Conservation (phyloP, 2,113 vertebrate species). For the Crotalus horridus region DNA sequence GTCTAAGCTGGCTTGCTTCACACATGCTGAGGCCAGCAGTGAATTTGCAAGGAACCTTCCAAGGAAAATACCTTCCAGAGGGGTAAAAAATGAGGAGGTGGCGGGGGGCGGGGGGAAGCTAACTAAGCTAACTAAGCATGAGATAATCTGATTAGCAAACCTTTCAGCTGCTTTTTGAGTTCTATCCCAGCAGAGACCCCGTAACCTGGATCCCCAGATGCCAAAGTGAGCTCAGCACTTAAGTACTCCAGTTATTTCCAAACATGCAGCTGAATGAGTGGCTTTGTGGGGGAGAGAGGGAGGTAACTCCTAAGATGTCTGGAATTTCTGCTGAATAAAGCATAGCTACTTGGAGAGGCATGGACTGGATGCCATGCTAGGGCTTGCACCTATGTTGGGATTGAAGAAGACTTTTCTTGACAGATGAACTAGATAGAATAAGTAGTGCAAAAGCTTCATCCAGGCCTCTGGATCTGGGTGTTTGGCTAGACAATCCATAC, state of each 20-base stretch:
- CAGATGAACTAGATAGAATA: not conserved
- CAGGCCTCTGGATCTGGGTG: not conserved
- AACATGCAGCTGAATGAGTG: not conserved
- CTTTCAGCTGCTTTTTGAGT: constrained; percentile 51
- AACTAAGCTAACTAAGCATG: constrained; percentile 70
- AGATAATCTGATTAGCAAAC: constrained; percentile 62
- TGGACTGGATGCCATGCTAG: not conserved
- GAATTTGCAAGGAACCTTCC: constrained; percentile 66
- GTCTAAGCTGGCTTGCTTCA: constrained; percentile 60
- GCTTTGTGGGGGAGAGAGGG: not conserved
- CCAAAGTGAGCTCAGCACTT: constrained; percentile 9
- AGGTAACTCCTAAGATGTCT: constrained; percentile 5
- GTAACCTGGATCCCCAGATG: constrained; percentile 13
- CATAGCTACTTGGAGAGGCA: not conserved
- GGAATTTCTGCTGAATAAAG: not conserved
- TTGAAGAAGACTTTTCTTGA: constrained; percentile 8
- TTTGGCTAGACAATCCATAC: not conserved
- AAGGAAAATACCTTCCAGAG: constrained; percentile 72
- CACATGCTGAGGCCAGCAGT: constrained; percentile 60
- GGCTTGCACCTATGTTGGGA: not conserved
- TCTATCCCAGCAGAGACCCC: constrained; percentile 17
- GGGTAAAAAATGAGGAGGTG: constrained; percentile 39
- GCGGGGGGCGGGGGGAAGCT: constrained; percentile 52
- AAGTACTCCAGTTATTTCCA: constrained; percentile 15
- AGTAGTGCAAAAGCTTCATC: not conserved